Conservation (phyloP, 2,113 vertebrate genomes). For the Vicugna pacos region DNA sequence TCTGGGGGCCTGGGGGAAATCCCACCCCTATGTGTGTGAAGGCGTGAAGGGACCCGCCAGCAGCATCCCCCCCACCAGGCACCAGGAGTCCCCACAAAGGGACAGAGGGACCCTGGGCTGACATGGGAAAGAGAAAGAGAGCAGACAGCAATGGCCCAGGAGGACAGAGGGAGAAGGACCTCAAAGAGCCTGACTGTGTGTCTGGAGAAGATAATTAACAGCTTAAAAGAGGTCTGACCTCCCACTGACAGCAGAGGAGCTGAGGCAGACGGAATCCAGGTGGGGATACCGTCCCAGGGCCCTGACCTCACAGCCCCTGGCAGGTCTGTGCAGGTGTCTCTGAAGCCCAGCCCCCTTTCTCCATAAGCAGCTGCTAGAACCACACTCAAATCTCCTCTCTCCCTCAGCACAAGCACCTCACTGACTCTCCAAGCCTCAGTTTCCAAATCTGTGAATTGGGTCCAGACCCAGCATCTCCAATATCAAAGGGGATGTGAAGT, state of each 20-base stretch:
- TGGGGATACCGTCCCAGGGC: fast-evolving
- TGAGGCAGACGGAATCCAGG: fast-evolving
- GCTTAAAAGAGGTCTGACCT: not conserved
- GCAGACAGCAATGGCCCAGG: not conserved
- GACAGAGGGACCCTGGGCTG: not conserved
- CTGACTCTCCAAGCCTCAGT: not conserved
- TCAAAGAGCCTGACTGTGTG: fast-evolving
- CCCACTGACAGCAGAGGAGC: not conserved
- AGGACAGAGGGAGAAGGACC: not conserved
- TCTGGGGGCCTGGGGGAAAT: not conserved
- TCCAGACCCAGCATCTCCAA: not conserved
- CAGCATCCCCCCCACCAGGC: not conserved
- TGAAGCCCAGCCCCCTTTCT: not conserved
- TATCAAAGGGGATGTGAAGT: not conserved
- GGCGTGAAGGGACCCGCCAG: not conserved
- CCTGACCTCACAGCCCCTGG: not conserved
- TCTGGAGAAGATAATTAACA: not conserved
- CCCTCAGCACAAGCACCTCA: not conserved
- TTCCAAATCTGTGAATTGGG: not conserved
- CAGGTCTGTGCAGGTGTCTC: not conserved
- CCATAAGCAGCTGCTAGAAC: not conserved
- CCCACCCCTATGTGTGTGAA: too few relatives aligned
- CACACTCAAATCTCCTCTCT: not conserved
- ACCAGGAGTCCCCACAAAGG: not conserved
- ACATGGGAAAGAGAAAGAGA: not conserved